phyloP scores from a whole-genome alignment of 2,888 invertebrate species.

The Odontomyia ornata region DNA sequence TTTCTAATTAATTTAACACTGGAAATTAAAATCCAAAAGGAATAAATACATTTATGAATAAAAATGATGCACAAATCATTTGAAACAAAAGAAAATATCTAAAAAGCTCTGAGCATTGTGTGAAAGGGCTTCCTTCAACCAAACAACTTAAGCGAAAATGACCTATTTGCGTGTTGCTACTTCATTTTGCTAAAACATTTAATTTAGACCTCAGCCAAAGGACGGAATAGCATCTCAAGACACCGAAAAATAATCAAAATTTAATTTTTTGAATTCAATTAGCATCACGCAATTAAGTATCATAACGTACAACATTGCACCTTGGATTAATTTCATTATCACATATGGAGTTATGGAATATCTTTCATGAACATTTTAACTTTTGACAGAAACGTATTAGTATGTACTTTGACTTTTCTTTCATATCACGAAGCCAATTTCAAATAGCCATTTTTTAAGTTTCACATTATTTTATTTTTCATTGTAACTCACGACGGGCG shows the following conservation, averaged over 20 bases:
- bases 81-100: not conserved
- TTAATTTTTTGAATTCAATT: not conserved
- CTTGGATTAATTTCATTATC: constrained; percentile 23
- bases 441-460: constrained; percentile 22
- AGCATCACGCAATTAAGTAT: not conserved
- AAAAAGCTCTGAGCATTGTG: constrained; percentile 35
- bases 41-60: constrained; percentile 2
- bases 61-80: constrained; percentile 6
- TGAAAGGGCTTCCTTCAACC: constrained; percentile 22
- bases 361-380: not conserved
- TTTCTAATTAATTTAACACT: not conserved
- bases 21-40: not conserved
- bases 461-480: constrained; percentile 51
- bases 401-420: not conserved
- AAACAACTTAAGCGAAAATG: constrained; percentile 26
- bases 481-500: not conserved
- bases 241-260: no score
- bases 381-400: not conserved
- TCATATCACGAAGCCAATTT: not conserved
- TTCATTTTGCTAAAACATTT: not conserved
- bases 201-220: not conserved
- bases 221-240: no score
- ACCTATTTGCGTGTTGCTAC: not conserved
- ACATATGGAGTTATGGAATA: not conserved
- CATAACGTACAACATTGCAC: constrained; percentile 12